Evolutionary conservation across 2,888 invertebrate genomes (phyloP).

Genomic region (Oxytorus armatus): DNA sequence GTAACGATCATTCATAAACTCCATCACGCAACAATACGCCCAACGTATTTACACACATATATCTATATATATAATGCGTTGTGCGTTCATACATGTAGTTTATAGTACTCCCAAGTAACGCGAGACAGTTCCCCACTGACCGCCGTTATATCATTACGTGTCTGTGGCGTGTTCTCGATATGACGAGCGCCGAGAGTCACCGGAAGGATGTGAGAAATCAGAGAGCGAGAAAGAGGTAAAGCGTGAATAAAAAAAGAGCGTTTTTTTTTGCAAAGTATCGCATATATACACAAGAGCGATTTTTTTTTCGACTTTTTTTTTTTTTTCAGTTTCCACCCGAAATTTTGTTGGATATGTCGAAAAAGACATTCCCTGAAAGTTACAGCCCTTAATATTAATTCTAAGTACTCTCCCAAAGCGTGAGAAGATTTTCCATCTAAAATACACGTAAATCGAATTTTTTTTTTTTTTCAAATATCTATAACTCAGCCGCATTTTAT

Average conservation of each 20-base stretch:
- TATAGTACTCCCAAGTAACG: constrained; percentile 55
- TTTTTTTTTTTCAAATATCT: too few relatives aligned
- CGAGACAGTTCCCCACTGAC: constrained; percentile 67
- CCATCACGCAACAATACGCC: too few relatives aligned
- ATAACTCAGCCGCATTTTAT: too few relatives aligned
- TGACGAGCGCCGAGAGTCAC: constrained; percentile 42
- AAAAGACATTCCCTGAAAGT: too few relatives aligned
- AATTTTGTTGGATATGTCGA: too few relatives aligned
- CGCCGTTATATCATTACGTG: constrained; percentile 68
- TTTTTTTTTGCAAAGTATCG: constrained; percentile 24
- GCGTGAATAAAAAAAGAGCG: neutral
- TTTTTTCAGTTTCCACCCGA: too few relatives aligned
- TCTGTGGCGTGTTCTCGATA: constrained; percentile 52
- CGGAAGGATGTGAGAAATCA: constrained; percentile 67
- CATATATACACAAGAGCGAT: neutral
- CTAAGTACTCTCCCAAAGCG: too few relatives aligned
- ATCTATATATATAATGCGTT: neutral
- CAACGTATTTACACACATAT: neutral
- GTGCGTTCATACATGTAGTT: too few relatives aligned
- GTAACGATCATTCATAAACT: too few relatives aligned
- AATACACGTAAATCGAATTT: too few relatives aligned
- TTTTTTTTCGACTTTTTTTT: constrained; percentile 11
- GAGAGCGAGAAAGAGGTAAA: constrained; percentile 8
- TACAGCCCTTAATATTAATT: too few relatives aligned
- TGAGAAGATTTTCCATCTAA: too few relatives aligned